A percentile compares a stretch with the other conserved stretches of the same genome.
These are phyloP conservation scores for Cephus rjabovi DNA, from an alignment of 2,888 invertebrate species.

Conservation along the genomic window DNA sequence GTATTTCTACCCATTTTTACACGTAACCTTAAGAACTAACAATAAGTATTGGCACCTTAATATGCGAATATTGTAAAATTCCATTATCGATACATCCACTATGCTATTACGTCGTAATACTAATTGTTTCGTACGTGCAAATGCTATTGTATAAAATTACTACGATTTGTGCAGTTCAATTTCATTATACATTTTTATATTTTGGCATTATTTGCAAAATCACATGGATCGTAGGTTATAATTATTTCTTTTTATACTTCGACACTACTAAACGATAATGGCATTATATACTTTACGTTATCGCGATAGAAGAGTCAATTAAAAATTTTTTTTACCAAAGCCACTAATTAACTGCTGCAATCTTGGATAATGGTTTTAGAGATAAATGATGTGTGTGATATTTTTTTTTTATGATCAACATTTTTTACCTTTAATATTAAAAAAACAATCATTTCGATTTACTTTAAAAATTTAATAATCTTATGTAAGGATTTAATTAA, in stretches of 20 bases:
- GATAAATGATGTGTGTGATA: background rate
- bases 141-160: constrained; percentile 5
- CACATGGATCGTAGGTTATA: background rate
- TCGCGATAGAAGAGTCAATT: background rate
- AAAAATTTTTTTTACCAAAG: background rate
- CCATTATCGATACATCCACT: background rate
- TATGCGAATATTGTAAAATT: background rate
- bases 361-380: background rate
- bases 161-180: background rate
- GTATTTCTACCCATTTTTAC: background rate
- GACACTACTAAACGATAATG: too few species aligned
- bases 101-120: background rate
- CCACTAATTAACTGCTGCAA: background rate
- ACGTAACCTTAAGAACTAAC: background rate
- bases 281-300: background rate
- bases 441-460: background rate
- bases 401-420: too few species aligned
- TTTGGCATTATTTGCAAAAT: background rate
- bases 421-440: too few species aligned
- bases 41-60: background rate
- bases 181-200: background rate
- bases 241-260: background rate
- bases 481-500: background rate
- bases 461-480: background rate
- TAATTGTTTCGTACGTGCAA: background rate